phyloP scores from a whole-genome alignment of 2,888 invertebrate species.

The Blera fallax region DNA sequence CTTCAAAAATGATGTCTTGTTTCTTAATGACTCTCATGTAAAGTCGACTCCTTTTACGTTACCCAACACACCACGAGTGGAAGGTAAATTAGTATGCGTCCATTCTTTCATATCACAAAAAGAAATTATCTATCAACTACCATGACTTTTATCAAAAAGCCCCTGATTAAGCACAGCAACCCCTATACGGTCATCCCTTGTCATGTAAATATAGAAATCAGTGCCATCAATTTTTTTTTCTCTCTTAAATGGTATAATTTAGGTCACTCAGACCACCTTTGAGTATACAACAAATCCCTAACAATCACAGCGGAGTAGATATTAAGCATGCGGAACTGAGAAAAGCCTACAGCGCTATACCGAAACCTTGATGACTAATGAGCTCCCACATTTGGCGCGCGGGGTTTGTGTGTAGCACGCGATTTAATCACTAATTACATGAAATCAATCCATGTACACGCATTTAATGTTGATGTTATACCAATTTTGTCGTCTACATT shows the following conservation, averaged over 20 bases:
- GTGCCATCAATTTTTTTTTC: slow-evolving; percentile 23
- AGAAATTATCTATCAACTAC: too few species aligned
- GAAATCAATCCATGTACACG: slow-evolving; percentile 68
- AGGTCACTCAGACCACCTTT: slow-evolving; percentile 47
- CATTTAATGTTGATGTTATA: slow-evolving; percentile 48
- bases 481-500: slow-evolving; percentile 14
- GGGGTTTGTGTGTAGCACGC: slow-evolving; percentile 60
- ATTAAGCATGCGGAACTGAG: slow-evolving; percentile 27
- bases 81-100: too few species aligned
- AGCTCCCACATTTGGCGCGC: background rate
- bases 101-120: too few species aligned
- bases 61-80: too few species aligned
- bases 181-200: background rate
- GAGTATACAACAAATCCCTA: slow-evolving; percentile 26
- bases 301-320: slow-evolving; percentile 25
- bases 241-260: slow-evolving; percentile 43
- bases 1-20: too few species aligned
- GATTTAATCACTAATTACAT: slow-evolving; percentile 70
- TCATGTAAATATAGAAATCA: slow-evolving; percentile 49
- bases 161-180: background rate
- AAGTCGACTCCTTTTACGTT: too few species aligned
- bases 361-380: slow-evolving; percentile 48
- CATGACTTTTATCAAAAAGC: background rate
- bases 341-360: slow-evolving; percentile 16
- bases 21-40: too few species aligned